Conservation (phyloP, 2,888 invertebrate species). For the Achlya flavicornis region DNA sequence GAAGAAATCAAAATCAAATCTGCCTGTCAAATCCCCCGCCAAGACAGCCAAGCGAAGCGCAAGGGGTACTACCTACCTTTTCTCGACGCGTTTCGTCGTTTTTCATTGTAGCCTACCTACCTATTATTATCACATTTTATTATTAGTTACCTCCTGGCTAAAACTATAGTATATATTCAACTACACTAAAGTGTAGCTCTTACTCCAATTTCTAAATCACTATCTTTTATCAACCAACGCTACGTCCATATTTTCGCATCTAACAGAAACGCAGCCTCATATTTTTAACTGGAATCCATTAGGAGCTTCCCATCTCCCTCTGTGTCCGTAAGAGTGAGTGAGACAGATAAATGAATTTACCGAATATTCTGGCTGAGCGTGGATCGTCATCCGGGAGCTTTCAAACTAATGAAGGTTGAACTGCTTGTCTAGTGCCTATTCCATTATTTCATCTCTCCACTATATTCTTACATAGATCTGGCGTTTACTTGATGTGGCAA, state of each 20-base stretch:
- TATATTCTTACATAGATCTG: background rate
- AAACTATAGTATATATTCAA: background rate
- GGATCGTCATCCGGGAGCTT: slow-evolving; percentile 1
- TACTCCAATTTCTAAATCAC: background rate
- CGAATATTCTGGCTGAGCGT: slow-evolving; percentile 3
- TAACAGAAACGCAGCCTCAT: background rate
- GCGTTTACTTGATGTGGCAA: background rate
- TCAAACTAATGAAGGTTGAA: slow-evolving; percentile 8
- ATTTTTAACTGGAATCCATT: slow-evolving; percentile 7
- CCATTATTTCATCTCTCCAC: slow-evolving; percentile 9
- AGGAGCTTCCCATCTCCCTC: background rate
- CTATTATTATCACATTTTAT: too few relatives aligned
- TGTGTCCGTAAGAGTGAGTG: background rate
- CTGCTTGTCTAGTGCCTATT: background rate
- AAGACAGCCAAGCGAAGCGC: too few relatives aligned
- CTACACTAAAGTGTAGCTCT: too few relatives aligned
- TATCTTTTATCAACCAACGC: background rate
- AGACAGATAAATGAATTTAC: background rate
- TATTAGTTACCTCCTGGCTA: too few relatives aligned
- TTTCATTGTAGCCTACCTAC: too few relatives aligned
- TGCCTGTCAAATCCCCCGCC: too few relatives aligned
- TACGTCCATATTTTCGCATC: background rate
- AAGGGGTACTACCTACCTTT: too few relatives aligned
- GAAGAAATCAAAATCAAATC: too few relatives aligned
- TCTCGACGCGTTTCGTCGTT: too few relatives aligned